These are phyloP conservation scores for Brachyopa scutellaris DNA, from an alignment of 2,888 invertebrate genomes.

Conservation along the genomic window DNA sequence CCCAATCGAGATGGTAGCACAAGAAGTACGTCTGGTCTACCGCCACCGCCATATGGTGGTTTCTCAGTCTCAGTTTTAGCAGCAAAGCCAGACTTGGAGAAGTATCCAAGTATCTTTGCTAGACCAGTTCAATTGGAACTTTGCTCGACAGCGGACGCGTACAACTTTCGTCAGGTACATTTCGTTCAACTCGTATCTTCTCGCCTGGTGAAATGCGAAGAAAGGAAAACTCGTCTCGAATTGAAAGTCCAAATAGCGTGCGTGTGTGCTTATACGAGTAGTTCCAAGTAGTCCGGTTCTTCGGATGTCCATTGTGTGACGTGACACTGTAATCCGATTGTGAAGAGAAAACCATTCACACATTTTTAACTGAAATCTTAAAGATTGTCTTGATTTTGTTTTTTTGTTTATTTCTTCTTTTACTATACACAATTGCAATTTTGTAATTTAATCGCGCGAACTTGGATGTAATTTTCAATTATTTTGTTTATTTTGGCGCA, in stretches of 20 bases:
- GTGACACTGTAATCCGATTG: conserved; percentile 54
- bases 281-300: conserved; percentile 50
- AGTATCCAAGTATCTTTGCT: conserved; percentile 34
- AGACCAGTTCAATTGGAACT: conserved; percentile 69
- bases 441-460: conserved; percentile 33
- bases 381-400: no score
- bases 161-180: conserved; percentile 2
- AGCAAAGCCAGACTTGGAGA: conserved; percentile 55
- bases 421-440: no score
- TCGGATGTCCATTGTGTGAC: conserved; percentile 29
- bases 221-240: conserved; percentile 66
- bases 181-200: background rate
- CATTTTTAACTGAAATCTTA: no score
- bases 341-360: conserved; percentile 36
- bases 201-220: conserved; percentile 64
- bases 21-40: conserved; percentile 45
- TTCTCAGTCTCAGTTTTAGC: conserved; percentile 2
- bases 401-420: no score
- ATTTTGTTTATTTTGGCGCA: conserved; percentile 7
- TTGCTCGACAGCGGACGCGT: conserved; percentile 56
- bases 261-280: conserved; percentile 4
- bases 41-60: conserved; percentile 31
- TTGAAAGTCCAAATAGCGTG: conserved; percentile 53
- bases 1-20: conserved; percentile 5
- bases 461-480: conserved; percentile 7